A percentile compares a stretch with the other conserved stretches of the same genome.
phyloP scores from a whole-genome alignment of 2,797 vertebrate genomes.

The Ctenochaetus hawaiiensis region DNA sequence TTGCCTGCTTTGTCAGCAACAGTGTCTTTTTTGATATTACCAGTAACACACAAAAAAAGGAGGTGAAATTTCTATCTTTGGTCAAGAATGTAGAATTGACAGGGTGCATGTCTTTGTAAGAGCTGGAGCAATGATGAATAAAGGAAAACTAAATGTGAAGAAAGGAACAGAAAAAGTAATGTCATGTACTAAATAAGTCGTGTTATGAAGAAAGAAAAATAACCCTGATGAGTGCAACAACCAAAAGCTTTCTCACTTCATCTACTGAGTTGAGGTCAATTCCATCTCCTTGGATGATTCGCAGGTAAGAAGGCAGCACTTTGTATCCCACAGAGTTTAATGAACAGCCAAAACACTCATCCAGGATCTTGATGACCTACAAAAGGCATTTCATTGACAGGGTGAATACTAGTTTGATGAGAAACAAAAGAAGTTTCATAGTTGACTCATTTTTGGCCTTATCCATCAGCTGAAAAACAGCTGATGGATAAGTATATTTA shows the following conservation, averaged over 20 bases:
- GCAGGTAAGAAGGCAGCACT: slow-evolving; percentile 84
- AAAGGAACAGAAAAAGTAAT: not conserved
- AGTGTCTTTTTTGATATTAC: not conserved
- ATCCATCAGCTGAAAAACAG: no score
- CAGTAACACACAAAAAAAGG: not conserved
- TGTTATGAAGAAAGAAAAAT: not conserved
- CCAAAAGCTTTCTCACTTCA: slow-evolving; percentile 69
- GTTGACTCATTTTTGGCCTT: no score
- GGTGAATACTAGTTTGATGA: no score
- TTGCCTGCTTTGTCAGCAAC: not conserved
- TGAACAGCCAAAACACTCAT: slow-evolving; percentile 83
- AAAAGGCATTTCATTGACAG: not conserved
- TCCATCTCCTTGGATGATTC: slow-evolving; percentile 87
- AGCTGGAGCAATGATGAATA: not conserved
- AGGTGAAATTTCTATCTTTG: not conserved
- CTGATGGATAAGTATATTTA: no score
- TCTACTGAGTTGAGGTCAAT: slow-evolving; percentile 84
- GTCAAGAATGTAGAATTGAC: not conserved
- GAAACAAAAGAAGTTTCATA: no score
- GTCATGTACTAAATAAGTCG: not conserved
- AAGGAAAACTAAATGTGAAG: not conserved
- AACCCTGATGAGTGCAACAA: not conserved
- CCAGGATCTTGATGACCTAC: slow-evolving; percentile 86
- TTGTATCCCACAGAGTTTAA: slow-evolving; percentile 84
- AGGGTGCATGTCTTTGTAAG: not conserved